A percentile compares a stretch with the other conserved stretches of the same genome.
These are phyloP conservation scores for Meliscaeva auricollis DNA, from an alignment of 2,888 invertebrate species.

Conservation along the genomic window DNA sequence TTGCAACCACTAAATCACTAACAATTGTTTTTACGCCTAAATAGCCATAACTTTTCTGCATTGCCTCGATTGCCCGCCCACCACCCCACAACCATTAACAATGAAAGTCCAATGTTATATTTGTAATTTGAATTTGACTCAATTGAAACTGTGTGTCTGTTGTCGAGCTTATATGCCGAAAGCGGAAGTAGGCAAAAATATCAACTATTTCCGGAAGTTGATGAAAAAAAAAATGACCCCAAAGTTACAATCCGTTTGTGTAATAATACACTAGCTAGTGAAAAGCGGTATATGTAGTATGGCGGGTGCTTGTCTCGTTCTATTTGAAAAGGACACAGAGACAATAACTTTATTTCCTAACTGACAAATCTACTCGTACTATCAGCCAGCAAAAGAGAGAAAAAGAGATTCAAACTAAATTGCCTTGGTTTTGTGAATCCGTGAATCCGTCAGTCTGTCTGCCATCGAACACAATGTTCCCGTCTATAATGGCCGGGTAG, in stretches of 20 bases:
- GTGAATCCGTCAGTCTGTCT: slow-evolving; percentile 55
- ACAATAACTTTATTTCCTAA: slow-evolving; percentile 34
- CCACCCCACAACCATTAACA: slow-evolving; percentile 27
- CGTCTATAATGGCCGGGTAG: slow-evolving; percentile 57
- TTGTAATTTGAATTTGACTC: slow-evolving; percentile 40
- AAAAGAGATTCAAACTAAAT: slow-evolving; percentile 25
- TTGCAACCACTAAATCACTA: slow-evolving; percentile 49
- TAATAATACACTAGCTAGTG: slow-evolving; percentile 15
- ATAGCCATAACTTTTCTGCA: slow-evolving; percentile 56
- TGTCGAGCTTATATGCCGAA: slow-evolving; percentile 53
- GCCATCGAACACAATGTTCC: slow-evolving; percentile 59
- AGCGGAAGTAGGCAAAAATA: slow-evolving; percentile 41
- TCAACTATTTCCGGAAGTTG: slow-evolving; percentile 4
- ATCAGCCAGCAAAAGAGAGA: no score
- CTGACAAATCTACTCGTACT: slow-evolving; percentile 39
- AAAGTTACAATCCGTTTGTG: slow-evolving; percentile 36
- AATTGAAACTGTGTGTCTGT: slow-evolving; percentile 4
- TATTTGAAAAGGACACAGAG: neutral
- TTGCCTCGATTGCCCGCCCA: neutral
- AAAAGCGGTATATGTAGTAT: neutral
- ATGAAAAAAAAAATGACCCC: slow-evolving; percentile 2
- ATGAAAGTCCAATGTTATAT: slow-evolving; percentile 45
- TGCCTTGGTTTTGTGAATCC: slow-evolving; percentile 27
- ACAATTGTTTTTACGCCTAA: slow-evolving; percentile 56
- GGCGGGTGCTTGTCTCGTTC: neutral